Base-by-base conservation (phyloP, 2,113 vertebrate genomes). In the Perccottus glenii region DNA sequence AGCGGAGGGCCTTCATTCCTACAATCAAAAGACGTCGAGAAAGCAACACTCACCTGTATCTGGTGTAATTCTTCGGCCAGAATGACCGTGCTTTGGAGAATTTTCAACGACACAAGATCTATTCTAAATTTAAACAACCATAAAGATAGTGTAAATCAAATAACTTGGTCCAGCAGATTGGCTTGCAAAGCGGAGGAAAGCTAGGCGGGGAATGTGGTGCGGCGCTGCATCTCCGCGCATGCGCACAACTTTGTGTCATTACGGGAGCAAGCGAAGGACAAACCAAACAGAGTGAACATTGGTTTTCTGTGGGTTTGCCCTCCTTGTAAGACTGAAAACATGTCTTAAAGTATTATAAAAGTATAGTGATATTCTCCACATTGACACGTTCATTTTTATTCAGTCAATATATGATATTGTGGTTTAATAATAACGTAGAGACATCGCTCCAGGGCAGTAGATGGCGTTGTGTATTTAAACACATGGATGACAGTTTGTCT, bases 191-290 rank as follows among this genome's bases (percentile, higher is more conserved):
- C 9, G 14, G 9, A 60, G 52, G 56, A 40, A 36, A 62, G 71
- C 68, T 84, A 91, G 84, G 90, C 90, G 91, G 89, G 90, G 90
- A 93, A 93, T 92, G 92, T 87, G 79, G 62, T 80, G 57, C 27
- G 75, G 78, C 63, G 63, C 43, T 12, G 57, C 40, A 4, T 2
- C 10, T 70, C 0, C 78, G 83, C 88, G 91, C 92, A 87, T 82
- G 91, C 82, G 91, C 19, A 9, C 3, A 35, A 6, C 60, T 5
- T 9, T 46, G 9, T 36, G 12, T 4, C 32, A 36, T 1, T 19
- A 90, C 81, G 84, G 87, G 6, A 35, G 58, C 1, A 0, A 42
- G 42, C 6, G 61, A 85, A 77, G 88, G 82, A 75, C 73, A 56
- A 48, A 63, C 56, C 27, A 5, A 2, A 33, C 11, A 42, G 65